These are phyloP conservation scores for Antheraea pernyi DNA, from an alignment of 1,140 invertebrate genomes.

Conservation along the genomic window DNA sequence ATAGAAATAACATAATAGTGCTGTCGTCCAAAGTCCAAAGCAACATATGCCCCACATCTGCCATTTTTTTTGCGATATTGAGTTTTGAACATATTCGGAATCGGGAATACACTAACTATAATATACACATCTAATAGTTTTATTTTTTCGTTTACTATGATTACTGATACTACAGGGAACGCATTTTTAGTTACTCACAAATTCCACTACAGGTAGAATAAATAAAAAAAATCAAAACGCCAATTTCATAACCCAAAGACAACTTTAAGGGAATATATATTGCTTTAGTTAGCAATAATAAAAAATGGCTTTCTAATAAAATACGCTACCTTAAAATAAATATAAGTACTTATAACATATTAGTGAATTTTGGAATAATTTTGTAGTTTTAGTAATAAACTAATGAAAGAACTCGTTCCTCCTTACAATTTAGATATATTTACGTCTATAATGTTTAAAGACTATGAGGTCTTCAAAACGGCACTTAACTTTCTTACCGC, in stretches of 20 bases:
- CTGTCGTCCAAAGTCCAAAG: no score
- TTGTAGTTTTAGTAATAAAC: background rate
- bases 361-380: background rate
- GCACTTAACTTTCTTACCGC: background rate
- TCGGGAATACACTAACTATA: no score
- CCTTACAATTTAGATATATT: background rate
- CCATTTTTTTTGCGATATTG: no score
- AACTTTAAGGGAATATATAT: conserved; percentile 11
- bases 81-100: no score
- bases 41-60: no score
- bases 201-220: background rate
- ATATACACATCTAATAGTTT: no score
- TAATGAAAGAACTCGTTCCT: background rate
- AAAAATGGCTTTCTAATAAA: background rate
- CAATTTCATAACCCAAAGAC: background rate
- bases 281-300: conserved; percentile 2
- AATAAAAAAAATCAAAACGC: background rate
- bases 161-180: no score
- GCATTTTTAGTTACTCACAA: background rate
- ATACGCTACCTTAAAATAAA: background rate
- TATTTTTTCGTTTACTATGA: no score
- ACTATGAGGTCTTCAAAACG: background rate
- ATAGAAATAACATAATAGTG: no score
- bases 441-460: background rate
- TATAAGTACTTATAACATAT: background rate